These are phyloP conservation scores for Recurvirostra avosetta DNA, from an alignment of 2,113 vertebrate genomes.

Conservation along the genomic window DNA sequence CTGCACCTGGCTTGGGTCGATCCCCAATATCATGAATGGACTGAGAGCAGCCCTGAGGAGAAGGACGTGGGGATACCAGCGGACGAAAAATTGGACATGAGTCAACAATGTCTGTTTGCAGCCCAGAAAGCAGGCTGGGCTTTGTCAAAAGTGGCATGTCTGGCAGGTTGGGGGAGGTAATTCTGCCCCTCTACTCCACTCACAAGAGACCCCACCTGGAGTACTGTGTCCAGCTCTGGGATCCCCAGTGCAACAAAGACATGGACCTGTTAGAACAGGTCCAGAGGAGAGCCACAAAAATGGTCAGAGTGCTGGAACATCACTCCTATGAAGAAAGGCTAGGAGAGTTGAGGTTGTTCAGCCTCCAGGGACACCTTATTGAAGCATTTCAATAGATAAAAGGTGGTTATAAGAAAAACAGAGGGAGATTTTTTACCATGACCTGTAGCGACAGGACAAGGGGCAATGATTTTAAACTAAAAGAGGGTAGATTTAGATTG, in stretches of 20 bases:
- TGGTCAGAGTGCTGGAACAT: neutral
- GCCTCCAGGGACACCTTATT: neutral
- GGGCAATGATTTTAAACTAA: neutral
- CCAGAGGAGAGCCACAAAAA: neutral
- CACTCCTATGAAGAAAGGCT: neutral
- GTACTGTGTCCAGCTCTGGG: neutral
- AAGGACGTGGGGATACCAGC: neutral
- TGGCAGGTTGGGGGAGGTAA: no score
- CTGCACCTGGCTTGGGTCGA: neutral
- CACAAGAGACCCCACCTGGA: rapidly evolving
- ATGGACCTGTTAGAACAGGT: neutral
- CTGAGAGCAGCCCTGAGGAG: neutral
- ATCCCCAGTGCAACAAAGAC: neutral
- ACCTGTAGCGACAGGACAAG: neutral
- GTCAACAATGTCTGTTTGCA: rapidly evolving
- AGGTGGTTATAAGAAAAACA: neutral
- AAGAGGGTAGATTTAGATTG: neutral
- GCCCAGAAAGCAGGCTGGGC: neutral
- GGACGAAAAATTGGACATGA: neutral
- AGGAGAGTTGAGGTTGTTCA: neutral
- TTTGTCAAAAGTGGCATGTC: neutral
- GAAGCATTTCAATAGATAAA: neutral
- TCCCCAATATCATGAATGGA: neutral
- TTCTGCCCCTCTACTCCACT: neutral
- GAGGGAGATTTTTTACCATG: neutral